Conservation (phyloP, 1,140 invertebrate species). For the Neodiprion pinetum region DNA sequence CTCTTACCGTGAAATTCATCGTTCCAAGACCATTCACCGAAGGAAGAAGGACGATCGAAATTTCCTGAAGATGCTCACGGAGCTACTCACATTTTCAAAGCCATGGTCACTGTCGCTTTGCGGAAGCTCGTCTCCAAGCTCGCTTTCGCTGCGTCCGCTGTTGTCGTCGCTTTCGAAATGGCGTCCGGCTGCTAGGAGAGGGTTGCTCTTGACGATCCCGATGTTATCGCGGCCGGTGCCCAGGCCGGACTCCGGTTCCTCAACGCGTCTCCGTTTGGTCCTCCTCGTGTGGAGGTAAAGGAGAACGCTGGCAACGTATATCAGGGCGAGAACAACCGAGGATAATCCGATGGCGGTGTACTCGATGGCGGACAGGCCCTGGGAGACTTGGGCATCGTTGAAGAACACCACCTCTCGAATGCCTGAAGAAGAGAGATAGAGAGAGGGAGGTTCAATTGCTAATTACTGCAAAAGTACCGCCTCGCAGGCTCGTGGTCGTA, state of each 20-base stretch:
- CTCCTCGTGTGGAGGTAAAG: conserved; percentile 77
- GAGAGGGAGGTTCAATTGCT: conserved; percentile 19
- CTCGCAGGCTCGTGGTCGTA: not conserved
- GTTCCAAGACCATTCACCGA: not conserved
- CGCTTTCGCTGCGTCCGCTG: conserved; percentile 54
- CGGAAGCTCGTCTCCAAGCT: conserved; percentile 49
- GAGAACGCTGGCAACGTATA: conserved; percentile 83
- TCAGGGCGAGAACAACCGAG: conserved; percentile 78
- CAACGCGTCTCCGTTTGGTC: conserved; percentile 43
- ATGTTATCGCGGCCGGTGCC: conserved; percentile 60
- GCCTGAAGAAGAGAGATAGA: conserved; percentile 60
- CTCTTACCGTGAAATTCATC: not conserved
- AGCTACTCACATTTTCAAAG: conserved; percentile 47
- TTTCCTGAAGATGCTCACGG: not conserved
- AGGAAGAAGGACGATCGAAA: not conserved
- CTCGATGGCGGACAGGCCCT: conserved; percentile 71
- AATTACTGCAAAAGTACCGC: not conserved
- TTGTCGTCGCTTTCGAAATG: conserved; percentile 67
- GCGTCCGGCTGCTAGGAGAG: conserved; percentile 67
- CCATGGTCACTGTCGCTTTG: conserved; percentile 47
- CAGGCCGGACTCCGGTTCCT: conserved; percentile 48
- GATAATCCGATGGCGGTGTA: conserved; percentile 84
- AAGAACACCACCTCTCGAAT: conserved; percentile 81
- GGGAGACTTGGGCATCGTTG: conserved; percentile 67
- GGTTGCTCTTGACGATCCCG: conserved; percentile 77